Base-by-base conservation (phyloP, 2,113 vertebrate genomes). In the Odontophorus gujanensis region DNA sequence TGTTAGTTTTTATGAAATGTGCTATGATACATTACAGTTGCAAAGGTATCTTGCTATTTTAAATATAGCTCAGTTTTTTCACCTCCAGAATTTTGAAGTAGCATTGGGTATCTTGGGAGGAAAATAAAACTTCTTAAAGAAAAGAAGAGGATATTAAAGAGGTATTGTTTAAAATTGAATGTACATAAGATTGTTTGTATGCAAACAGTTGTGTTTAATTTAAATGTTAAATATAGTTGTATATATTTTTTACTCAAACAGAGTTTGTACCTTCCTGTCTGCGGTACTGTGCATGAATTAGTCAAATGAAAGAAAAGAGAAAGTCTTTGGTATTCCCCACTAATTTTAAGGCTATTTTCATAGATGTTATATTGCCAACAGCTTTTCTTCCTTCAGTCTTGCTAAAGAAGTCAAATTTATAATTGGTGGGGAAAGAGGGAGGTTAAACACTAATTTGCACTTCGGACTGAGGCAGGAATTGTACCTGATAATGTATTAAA, bases 211-310 rank as follows among this genome's bases (percentile, higher is more conserved):
- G 48, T 96, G 96, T 97, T 98, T 89, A 98, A 98, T 97, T 98
- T 98, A 98, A 97, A 93, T 96, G 81, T 97, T 96, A 97, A 97
- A 98, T 97, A 98, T 80, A 97, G 95, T 92, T 98, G 96, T 98
- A 96, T 98, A 95, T 98, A 96, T 98, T 97, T 98, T 97, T 97
- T 97, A 97, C 92, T 92, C 92, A 95, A 96, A 86, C 75, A 82
- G 89, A 95, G 55, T 97, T 96, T 97, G 92, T 95, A 68, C 89
- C 51, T 96, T 96, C 87, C 87, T 97, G 82, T 96, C 73, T 89
- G 84, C 26, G 78, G 81, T 73, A 87, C 69, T 94, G 11, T 71
- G 57, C 34, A 75, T 42, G 79, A 80, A 72, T 87, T 80, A 96
- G 77, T 75, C 79, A 74, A 89, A 86, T 53, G 65, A 92, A 77